Evolutionary conservation across 1,140 invertebrate genomes (phyloP), one percentile per base, ranked within the genome.

Genomic region (Pseudomyrmex flavicornis): DNA sequence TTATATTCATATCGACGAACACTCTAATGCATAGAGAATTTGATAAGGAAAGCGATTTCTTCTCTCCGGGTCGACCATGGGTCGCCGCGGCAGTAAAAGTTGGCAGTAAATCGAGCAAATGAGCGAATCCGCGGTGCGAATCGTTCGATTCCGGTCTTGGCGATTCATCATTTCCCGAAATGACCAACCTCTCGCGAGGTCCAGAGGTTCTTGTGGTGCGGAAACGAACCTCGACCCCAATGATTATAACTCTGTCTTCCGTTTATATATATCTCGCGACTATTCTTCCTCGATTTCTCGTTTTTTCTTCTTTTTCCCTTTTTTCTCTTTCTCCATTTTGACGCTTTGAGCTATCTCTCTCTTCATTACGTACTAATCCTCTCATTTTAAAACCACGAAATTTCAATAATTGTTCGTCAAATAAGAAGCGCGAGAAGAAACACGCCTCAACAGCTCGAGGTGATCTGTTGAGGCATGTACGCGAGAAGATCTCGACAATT

Each of bases 231-330:
- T 88, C 82, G 77, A 91, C 85, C 85, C 82, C 83, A 88, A 91
- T 89, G 89, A 88, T 88, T 89, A 88, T 91, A 91, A 91, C 85
- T 91, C 86, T 88, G 4, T 35, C 5, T 35, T 3, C 7, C 35
- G 35, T 35, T 35, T 63, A 77, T 85, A 66, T 58, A 66, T 58
- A 79, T 20, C 76, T 85, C 68, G 50, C 44, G 84, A 52, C 83
- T 58, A 10, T 26, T 77, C 22, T 13, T 74, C 48, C 20, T 13
- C 35, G 46, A 35, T 35, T 35, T 50, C 54, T 35, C 50, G 50
- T 59, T 59, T 79, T 72, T 59, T 2, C 4, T 58, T 63, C 58
- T 72, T 17, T 82, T 35, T 56, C 54, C 48, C n/a, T 44, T 62
- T 52, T 12, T 3, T 8, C 12, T 50, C 62, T 7, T 35, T n/a